Base-by-base conservation (phyloP, 2,797 vertebrate genomes). In the Siniperca undulata region DNA sequence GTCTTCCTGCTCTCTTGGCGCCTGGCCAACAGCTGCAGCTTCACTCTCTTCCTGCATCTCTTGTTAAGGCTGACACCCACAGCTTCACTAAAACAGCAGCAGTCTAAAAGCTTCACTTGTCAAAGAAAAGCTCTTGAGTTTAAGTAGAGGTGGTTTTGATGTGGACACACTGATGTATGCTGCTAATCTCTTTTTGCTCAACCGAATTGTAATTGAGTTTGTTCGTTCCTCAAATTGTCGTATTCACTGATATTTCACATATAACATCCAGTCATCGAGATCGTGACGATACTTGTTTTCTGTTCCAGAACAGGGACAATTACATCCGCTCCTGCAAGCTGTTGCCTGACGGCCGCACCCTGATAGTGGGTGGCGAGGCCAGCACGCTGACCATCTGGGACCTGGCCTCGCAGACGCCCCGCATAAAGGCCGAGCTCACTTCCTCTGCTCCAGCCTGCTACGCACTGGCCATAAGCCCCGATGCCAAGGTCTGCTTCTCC, bases 261-360 rank as follows among this genome's bases (percentile, higher is more conserved):
- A 2, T 46, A 2, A 20, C 8, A 58, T 62, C 44, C 46, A 71
- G 13, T 53, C 20, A 59, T 76, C 19, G 44, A 55, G 50, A 65
- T 69, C 30, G 3, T 59, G 4, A 34, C 0, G 0, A 27, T 42
- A 1, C 12, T 55, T 20, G 42, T 85, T 65, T 30, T 58, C 50
- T 3, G 17, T 83, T 89, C 50, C 82, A 99, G 98, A 99, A 99
- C 95, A 92, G 98, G 78, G 98, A 99, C 94, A 99, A 99, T 95
- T 99, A 99, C 92, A 99, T 99, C 95, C 98, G 98, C 81, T 99
- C 98, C n/a, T 99, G 98, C 95, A 99, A 99, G 90, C 97, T 99
- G 89, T 95, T 99, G 76, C 98, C 98, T 0, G 98, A 99, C 0
- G 98, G 98, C 55, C 98, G 98, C 93, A 99, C 97, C 42, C 97